Evolutionary conservation across 1,140 invertebrate genomes (phyloP).

Genomic region (Tetragonula clypearis): DNA sequence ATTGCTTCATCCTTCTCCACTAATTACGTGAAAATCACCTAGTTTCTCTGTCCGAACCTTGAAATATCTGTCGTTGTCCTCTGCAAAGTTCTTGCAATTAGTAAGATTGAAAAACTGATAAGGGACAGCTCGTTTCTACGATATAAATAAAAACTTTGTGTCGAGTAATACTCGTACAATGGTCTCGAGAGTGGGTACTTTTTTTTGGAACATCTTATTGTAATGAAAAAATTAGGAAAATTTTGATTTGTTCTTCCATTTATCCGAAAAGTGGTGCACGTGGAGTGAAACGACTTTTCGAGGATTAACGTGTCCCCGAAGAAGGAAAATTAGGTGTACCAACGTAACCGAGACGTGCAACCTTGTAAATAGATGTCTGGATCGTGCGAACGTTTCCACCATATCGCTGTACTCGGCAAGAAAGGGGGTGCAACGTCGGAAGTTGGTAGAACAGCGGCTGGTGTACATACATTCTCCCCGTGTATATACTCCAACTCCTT

Average conservation of each 20-base stretch:
- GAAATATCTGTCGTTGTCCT: background rate
- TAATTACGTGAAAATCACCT: too few relatives aligned
- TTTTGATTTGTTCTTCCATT: background rate
- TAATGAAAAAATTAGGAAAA: background rate
- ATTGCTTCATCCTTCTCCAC: background rate
- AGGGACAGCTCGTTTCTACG: background rate
- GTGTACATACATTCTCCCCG: background rate
- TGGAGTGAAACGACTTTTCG: conserved; percentile 39
- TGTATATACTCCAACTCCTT: conserved; percentile 49
- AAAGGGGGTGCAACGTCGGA: conserved; percentile 60
- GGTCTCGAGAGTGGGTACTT: too few relatives aligned
- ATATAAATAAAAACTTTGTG: background rate
- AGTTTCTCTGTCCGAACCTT: background rate
- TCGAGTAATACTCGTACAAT: background rate
- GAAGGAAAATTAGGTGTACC: conserved; percentile 56
- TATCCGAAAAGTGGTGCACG: conserved; percentile 15
- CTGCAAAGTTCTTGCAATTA: background rate
- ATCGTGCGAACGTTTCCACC: conserved; percentile 66
- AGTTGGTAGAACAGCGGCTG: conserved; percentile 55
- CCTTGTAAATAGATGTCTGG: conserved; percentile 78
- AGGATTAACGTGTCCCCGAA: conserved; percentile 33
- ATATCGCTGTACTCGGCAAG: conserved; percentile 41
- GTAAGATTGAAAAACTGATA: background rate
- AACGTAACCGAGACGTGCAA: conserved; percentile 69
- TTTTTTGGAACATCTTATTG: too few relatives aligned